Evolutionary conservation across 1,140 invertebrate species (phyloP), one percentile per base, ranked within the genome.

Genomic region (Drosophila albomicans): DNA sequence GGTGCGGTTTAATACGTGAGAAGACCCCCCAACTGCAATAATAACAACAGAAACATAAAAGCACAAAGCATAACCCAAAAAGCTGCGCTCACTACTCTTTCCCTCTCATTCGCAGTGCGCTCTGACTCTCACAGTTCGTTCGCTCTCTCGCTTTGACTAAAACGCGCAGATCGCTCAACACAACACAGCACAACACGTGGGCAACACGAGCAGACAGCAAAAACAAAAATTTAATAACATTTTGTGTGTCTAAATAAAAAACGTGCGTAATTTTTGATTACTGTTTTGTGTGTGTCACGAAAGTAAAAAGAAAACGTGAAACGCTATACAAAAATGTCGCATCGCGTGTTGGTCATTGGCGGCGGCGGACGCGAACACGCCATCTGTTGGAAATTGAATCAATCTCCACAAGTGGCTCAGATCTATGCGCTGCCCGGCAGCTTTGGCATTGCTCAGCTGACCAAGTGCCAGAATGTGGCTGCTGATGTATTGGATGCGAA

Each of bases 291-390:
- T 15, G 15, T 16, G 13, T 41, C 32, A 20, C 30, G 56, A 69
- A 25, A 38, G 3, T 16, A 3, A 20, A 54, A 64, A 2, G 10
- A 52, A 32, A 56, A n/a, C 45, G 28, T 56, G 46, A 8, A 69
- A 62, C 15, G 7, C n/a, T 8, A 35, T 20, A 28, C n/a, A 52
- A 81, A 75, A 74, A 91, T 91, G 89, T 82, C 89, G 38, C 68
- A 91, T 15, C 95, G 95, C 81, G 95, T 99, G 62, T 93, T 99
- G 54, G 95, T 99, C 5, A 95, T 99, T 88, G 99, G 99, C 11
- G 94, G 95, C 92, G 98, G 99, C 41, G 98, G 98, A n/a, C 94
- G 99, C 76, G 99, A 99, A 93, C 98, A 99, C 94, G 98, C 98
- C 8, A 94, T 99, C 77, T 95, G 95, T 78, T 99, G 98, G 98